Evolutionary conservation across 2,888 invertebrate genomes (phyloP), one percentile per base, ranked within the genome.

Genomic region (Frankliniella fusca): DNA sequence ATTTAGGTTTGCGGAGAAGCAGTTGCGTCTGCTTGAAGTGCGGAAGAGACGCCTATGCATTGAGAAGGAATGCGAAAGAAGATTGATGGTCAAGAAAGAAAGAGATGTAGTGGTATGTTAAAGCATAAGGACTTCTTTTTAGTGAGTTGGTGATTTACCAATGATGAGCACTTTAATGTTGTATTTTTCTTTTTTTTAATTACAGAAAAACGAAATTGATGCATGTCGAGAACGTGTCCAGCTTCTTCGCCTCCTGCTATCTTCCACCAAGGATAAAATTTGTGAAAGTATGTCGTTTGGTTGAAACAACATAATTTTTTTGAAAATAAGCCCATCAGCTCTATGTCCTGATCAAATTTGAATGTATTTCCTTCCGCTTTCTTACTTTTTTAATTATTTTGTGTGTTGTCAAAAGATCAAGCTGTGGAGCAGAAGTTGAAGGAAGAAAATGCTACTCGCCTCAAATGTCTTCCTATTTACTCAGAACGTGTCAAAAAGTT

Each of bases 1-100:
- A 88, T 89, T 81, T 85, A 93, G 93, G 85, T 92, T 91, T 87
- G 89, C 90, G 49, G 92, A 93, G 85, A 92, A 92, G 86, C 92
- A 93, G 86, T 89, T 90, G 85, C 89, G 90, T 85, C 89, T 92
- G 83, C 87, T 90, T 84, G 90, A 91, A 85, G 87, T 92, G 84
- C 91, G 91, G 87, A 90, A 90, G 81, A 90, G 90, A 80, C 88
- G 90, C 84, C 89, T 89, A 84, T 88, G 89, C 80, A 87, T 91
- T 80, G 91, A 92, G 86, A 90, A 90, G 84, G 90, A 89, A 84
- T 92, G 92, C 86, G 87, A 88, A 82, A 89, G 89, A 83, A 87
- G 90, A 76, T 88, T 92, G 70, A 90, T 88, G 83, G 88, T 88
- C 83, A 87, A 88, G 85, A 87, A 88, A 84, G 87, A 87, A 84